phyloP scores from a whole-genome alignment of 2,113 vertebrate genomes.

The Lophura nycthemera region DNA sequence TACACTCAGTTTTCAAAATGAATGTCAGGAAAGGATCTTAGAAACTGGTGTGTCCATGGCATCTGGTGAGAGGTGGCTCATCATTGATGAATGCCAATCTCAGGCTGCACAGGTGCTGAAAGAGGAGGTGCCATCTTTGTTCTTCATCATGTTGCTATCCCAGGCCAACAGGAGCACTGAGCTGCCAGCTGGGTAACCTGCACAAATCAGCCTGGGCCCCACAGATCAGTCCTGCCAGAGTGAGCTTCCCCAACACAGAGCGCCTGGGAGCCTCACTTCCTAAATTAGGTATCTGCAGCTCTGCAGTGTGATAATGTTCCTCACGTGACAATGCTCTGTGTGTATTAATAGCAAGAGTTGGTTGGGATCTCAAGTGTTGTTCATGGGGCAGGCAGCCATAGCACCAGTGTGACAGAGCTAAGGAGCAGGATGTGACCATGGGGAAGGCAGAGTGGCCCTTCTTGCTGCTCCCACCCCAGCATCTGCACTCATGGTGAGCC shows the following conservation, averaged over 20 bases:
- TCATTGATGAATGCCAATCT: not conserved
- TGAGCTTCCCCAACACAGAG: not conserved
- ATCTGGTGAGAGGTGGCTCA: not conserved
- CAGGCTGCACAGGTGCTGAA: not conserved
- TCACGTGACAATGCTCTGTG: not conserved
- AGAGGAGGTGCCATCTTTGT: not conserved
- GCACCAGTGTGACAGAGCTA: not conserved
- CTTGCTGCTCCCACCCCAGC: fast-evolving
- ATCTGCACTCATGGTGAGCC: not conserved
- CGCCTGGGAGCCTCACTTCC: not conserved
- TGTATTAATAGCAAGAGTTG: slow-evolving; percentile 48
- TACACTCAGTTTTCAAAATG: not conserved
- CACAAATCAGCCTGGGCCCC: fast-evolving
- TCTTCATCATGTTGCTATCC: fast-evolving
- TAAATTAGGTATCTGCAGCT: slow-evolving; percentile 34
- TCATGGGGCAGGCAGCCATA: not conserved
- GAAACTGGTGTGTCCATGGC: not conserved
- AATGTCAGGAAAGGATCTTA: not conserved
- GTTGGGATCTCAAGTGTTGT: slow-evolving; percentile 38
- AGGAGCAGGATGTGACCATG: not conserved
- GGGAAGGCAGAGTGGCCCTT: not conserved
- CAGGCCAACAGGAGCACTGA: not conserved
- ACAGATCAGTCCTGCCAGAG: not conserved
- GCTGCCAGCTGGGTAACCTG: not conserved
- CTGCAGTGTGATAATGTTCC: not conserved